A percentile compares a stretch with the other conserved stretches of the same genome.
phyloP scores from a whole-genome alignment of 1,140 invertebrate species.

The Macrobrachium rosenbergii region DNA sequence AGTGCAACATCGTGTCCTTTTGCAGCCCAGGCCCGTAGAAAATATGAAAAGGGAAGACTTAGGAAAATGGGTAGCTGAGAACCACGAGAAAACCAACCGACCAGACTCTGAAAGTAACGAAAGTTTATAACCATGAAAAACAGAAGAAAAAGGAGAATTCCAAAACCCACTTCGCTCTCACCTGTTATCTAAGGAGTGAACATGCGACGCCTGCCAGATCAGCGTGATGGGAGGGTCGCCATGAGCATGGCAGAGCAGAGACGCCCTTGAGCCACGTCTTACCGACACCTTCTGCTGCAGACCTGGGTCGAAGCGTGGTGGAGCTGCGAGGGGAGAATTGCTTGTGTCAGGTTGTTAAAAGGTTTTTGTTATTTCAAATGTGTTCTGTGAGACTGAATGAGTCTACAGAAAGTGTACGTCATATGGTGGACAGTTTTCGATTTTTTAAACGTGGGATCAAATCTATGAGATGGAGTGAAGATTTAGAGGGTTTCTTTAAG shows the following conservation, averaged over 20 bases:
- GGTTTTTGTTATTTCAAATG: neutral
- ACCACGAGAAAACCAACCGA: too few relatives aligned
- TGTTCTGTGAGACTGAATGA: neutral
- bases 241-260: slow-evolving; percentile 43
- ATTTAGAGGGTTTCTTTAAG: too few relatives aligned
- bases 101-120: too few relatives aligned
- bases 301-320: slow-evolving; percentile 41
- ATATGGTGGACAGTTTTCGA: too few relatives aligned
- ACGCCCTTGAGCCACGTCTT: slow-evolving; percentile 22
- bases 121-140: neutral
- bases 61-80: too few relatives aligned
- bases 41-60: too few relatives aligned
- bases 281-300: slow-evolving; percentile 36
- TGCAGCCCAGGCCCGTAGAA: too few relatives aligned
- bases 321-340: neutral
- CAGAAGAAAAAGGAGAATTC: neutral
- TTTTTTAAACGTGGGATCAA: too few relatives aligned
- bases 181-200: slow-evolving; percentile 43
- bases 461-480: too few relatives aligned
- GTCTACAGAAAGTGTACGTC: too few relatives aligned
- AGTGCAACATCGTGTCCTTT: too few relatives aligned
- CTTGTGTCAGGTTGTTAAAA: neutral
- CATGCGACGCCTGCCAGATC: slow-evolving; percentile 48
- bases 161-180: neutral
- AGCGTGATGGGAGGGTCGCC: slow-evolving; percentile 53